Conservation (phyloP, 2,888 invertebrate species). For the Standfussiana lucernea region DNA sequence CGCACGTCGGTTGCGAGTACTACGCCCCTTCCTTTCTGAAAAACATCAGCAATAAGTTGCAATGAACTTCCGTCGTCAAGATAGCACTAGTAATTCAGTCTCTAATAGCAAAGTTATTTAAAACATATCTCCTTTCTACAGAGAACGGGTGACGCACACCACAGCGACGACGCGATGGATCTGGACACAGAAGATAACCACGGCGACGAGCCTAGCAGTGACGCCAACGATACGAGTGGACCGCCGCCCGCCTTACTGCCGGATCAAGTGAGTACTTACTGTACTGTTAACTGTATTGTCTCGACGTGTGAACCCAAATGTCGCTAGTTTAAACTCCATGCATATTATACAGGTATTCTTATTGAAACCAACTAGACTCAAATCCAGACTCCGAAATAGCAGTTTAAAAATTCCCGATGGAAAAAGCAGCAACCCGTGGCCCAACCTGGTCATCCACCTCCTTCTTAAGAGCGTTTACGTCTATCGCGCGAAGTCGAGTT, state of each 20-base stretch:
- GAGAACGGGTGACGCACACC: constrained; percentile 65
- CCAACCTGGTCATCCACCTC: background rate
- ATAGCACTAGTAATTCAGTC: background rate
- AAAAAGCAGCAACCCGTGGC: background rate
- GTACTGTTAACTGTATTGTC: background rate
- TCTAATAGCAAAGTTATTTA: background rate
- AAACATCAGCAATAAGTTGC: background rate
- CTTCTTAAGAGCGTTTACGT: no score
- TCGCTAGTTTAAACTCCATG: background rate
- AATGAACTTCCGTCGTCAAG: background rate
- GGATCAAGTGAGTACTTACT: constrained; percentile 77
- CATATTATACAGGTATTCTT: background rate
- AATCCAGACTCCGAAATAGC: background rate
- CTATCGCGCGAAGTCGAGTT: no score
- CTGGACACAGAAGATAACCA: constrained; percentile 91
- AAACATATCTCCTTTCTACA: constrained; percentile 34
- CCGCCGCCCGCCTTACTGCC: constrained; percentile 75
- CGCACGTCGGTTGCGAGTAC: background rate
- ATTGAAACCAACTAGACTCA: background rate
- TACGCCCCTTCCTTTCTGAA: background rate
- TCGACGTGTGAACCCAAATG: background rate
- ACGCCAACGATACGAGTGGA: constrained; percentile 40
- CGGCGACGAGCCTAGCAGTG: constrained; percentile 73
- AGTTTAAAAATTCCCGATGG: background rate
- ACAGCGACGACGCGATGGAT: constrained; percentile 94